Conservation (phyloP, 2,797 vertebrate species). For the Vultur gryphus region DNA sequence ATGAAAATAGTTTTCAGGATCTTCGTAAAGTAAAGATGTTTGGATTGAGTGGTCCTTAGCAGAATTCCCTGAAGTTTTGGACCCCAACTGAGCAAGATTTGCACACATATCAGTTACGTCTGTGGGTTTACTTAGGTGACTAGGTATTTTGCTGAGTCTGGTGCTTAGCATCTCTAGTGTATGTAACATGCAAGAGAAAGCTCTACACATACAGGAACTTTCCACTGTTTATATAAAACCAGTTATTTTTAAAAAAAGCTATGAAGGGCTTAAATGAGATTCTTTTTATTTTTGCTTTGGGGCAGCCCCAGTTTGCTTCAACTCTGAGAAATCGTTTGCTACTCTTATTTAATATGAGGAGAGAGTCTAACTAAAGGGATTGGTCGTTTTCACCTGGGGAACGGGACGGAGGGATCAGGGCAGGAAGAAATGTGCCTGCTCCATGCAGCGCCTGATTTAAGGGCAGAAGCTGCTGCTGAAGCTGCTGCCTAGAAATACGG, state of each 20-base stretch:
- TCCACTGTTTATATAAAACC: not conserved
- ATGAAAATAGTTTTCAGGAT: not conserved
- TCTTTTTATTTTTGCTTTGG: not conserved
- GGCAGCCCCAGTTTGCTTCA: not conserved
- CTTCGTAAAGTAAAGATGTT: not conserved
- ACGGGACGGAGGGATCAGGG: not conserved
- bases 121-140: not conserved
- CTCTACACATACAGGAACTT: not conserved
- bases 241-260: not conserved
- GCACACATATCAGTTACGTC: not conserved
- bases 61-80: not conserved
- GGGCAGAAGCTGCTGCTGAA: not conserved
- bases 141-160: not conserved
- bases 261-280: not conserved
- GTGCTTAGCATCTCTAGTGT: not conserved
- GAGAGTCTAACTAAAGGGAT: not conserved
- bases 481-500: not conserved
- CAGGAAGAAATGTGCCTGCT: accelerated
- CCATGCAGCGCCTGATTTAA: not conserved
- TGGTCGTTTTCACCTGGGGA: not conserved
- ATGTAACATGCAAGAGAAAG: not conserved
- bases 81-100: not conserved
- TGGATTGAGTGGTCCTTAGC: not conserved
- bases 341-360: not conserved
- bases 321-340: not conserved